These are phyloP conservation scores for Neomonachus schauinslandi DNA, from an alignment of 2,113 vertebrate genomes.

Conservation along the genomic window DNA sequence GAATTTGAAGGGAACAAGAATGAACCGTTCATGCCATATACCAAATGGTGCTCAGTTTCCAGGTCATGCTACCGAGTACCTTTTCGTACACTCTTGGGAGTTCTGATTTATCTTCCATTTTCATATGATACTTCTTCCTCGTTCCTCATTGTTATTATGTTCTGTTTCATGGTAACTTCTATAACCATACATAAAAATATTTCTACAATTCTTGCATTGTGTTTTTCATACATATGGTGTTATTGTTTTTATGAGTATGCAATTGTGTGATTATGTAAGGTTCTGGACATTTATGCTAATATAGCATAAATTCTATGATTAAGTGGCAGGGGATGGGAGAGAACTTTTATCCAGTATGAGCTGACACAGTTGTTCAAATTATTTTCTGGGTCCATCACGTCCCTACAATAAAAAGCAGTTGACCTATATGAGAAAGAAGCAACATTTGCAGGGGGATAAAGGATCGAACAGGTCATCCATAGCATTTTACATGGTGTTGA, in stretches of 20 bases:
- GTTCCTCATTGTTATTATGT: neutral
- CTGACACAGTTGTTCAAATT: neutral
- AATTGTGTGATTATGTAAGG: neutral
- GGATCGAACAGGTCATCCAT: neutral
- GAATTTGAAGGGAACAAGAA: neutral
- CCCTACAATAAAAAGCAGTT: slow-evolving; percentile 22
- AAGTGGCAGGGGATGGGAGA: neutral
- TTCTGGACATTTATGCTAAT: neutral
- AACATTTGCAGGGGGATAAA: neutral
- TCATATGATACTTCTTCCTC: neutral
- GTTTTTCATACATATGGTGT: neutral
- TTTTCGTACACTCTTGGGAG: neutral
- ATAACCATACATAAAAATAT: neutral
- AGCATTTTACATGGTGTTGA: slow-evolving; percentile 16
- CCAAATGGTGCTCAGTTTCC: neutral
- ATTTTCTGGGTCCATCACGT: slow-evolving; percentile 1
- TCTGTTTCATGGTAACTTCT: neutral
- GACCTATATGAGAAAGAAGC: slow-evolving; percentile 42
- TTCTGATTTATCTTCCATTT: slow-evolving; percentile 6
- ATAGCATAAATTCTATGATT: slow-evolving; percentile 39
- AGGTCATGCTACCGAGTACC: neutral
- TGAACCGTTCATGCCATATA: neutral
- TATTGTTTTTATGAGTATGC: neutral
- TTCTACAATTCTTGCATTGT: neutral
- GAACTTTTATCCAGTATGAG: neutral